Evolutionary conservation across 2,113 vertebrate species (phyloP), one percentile per base, ranked within the genome.

Genomic region (Laterallus jamaicensis): DNA sequence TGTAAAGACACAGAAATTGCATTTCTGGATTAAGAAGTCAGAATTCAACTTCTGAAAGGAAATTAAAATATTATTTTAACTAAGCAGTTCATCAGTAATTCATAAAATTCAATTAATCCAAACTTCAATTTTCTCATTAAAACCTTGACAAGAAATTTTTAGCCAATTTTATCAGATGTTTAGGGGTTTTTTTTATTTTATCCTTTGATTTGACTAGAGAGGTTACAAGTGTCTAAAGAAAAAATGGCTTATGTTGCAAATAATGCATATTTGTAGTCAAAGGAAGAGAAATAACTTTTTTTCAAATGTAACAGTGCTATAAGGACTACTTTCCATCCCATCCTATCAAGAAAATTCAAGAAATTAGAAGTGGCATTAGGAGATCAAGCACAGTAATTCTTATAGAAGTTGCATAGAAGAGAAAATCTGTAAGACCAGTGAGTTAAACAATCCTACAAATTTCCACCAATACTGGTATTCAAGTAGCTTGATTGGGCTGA

Each of bases 221-320:
- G 10, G 16, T 21, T 31, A 22, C 7, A 35, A 2, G 2, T 6
- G 0, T 35, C 24, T 6, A 35, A 54, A 80, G 6, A 12, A n/a
- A 69, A 69, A 82, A 29, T 10, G 12, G 7, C 25, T 56, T 13
- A 17, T 16, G 1, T 58, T 71, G 39, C 6, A 76, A 54, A 47
- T 14, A 66, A 80, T 58, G 3, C 6, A 32, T 63, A 64, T 55
- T 60, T 63, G n/a, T 21, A n/a, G 52, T 6, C 7, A 4, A 82
- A 85, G 32, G 17, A 80, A 62, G 17, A 55, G 6, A 83, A 90
- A 67, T 55, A 13, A 16, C 10, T 44, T 68, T 49, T 50, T 67
- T 93, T 32, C 16, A 88, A 82, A 59, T 28, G 5, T 22, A 58
- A 29, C 22, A 13, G 10, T 26, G 17, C 5, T 39, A 31, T 55